Evolutionary conservation across 2,888 invertebrate genomes (phyloP).

Genomic region (Catocala nupta): DNA sequence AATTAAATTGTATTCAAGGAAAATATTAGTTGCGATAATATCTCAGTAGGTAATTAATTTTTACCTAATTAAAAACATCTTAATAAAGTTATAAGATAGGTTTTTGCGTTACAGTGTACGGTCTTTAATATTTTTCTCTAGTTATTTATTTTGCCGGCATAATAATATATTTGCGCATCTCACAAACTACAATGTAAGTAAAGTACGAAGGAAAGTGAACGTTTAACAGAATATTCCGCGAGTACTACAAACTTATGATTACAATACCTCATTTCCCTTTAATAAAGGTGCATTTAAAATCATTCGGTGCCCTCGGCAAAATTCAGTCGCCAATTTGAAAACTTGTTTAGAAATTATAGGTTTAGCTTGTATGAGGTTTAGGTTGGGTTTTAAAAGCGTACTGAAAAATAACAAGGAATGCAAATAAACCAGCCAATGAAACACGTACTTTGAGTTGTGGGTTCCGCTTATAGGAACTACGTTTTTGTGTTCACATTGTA

Average conservation of each 20-base stretch:
- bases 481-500: slow-evolving; percentile 9
- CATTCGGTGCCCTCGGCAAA: slow-evolving; percentile 72
- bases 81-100: too few species aligned
- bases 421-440: slow-evolving; percentile 30
- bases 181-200: background rate
- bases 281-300: slow-evolving; percentile 81
- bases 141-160: background rate
- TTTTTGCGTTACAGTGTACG: too few species aligned
- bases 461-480: slow-evolving; percentile 2
- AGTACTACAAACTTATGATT: slow-evolving; percentile 71
- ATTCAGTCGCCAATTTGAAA: slow-evolving; percentile 83
- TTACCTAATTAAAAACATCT: too few species aligned
- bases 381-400: slow-evolving; percentile 57
- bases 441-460: slow-evolving; percentile 7
- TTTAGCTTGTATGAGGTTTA: slow-evolving; percentile 72
- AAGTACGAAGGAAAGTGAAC: slow-evolving; percentile 23
- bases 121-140: too few species aligned
- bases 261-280: slow-evolving; percentile 82
- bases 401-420: slow-evolving; percentile 43
- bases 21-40: too few species aligned
- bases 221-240: slow-evolving; percentile 45
- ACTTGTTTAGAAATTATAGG: slow-evolving; percentile 87
- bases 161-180: background rate
- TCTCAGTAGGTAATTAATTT: too few species aligned
- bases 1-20: too few species aligned